These are phyloP conservation scores for Paracentrotus lividus DNA, from an alignment of 53 echinoderm and acorn worm genomes.

Conservation along the genomic window DNA sequence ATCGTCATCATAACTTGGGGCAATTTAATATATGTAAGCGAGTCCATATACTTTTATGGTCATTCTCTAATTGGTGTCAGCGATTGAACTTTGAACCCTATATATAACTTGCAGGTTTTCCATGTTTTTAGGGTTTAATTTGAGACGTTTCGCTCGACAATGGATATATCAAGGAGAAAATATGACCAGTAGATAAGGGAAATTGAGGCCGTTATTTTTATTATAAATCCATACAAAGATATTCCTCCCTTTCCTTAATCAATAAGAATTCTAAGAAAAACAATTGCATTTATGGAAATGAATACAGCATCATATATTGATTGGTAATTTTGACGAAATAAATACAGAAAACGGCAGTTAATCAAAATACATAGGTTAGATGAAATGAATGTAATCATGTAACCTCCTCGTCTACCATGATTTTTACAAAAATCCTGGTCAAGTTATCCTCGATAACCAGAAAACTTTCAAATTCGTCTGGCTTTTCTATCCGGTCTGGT, in stretches of 20 bases:
- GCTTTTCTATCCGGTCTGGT: not conserved
- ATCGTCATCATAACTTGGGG: conserved; percentile 18
- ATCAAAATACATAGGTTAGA: no score
- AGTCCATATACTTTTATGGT: conserved; percentile 47
- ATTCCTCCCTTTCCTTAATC: not conserved
- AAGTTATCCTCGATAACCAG: not conserved
- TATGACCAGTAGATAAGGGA: no score
- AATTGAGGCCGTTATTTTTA: no score
- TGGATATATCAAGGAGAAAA: no score
- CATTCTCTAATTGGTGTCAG: conserved; percentile 52
- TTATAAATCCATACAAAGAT: no score
- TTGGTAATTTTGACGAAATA: no score
- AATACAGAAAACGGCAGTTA: no score
- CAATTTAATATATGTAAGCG: conserved; percentile 39
- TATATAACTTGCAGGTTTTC: not conserved
- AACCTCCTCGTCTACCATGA: not conserved
- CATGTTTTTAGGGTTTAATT: not conserved
- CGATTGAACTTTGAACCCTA: conserved; percentile 20
- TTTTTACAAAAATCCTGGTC: not conserved
- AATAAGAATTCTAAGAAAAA: not conserved
- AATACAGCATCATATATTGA: not conserved
- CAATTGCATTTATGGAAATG: not conserved
- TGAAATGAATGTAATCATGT: no score
- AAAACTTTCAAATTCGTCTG: not conserved
- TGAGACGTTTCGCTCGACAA: not conserved